A percentile compares a stretch with the other conserved stretches of the same genome.
These are phyloP conservation scores for Hermodice carunculata DNA, from an alignment of 2,888 invertebrate genomes.

Conservation along the genomic window DNA sequence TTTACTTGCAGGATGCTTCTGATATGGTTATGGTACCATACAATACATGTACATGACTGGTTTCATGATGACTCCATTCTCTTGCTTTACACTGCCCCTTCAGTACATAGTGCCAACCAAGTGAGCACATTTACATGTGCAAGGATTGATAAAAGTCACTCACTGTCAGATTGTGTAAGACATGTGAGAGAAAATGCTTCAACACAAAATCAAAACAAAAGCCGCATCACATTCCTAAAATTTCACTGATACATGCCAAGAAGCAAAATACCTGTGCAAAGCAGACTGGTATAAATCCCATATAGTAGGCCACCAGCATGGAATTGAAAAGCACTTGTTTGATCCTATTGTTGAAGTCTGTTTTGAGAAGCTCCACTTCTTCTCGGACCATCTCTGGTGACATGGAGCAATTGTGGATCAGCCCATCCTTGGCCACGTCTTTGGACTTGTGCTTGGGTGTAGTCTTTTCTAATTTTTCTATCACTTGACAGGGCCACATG, in stretches of 20 bases:
- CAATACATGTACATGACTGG: no score
- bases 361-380: slow-evolving; percentile 87
- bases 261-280: slow-evolving; percentile 85
- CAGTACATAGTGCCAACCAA: no score
- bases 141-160: no score
- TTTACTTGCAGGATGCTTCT: no score
- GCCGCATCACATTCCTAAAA: neutral
- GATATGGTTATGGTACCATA: no score
- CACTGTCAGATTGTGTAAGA: no score
- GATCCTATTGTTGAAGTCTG: slow-evolving; percentile 90
- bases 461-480: neutral
- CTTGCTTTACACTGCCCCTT: no score
- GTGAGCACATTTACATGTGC: no score
- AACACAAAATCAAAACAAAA: no score
- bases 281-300: slow-evolving; percentile 89
- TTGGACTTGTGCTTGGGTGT: slow-evolving; percentile 33
- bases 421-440: slow-evolving; percentile 20
- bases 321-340: slow-evolving; percentile 91
- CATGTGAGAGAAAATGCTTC: no score
- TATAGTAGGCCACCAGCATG: slow-evolving; percentile 87
- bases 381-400: slow-evolving; percentile 74
- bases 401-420: slow-evolving; percentile 16
- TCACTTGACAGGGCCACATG: neutral
- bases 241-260: neutral
- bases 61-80: no score